These are phyloP conservation scores for Tricholauxania praeusta DNA, from an alignment of 2,888 invertebrate genomes.

Conservation along the genomic window DNA sequence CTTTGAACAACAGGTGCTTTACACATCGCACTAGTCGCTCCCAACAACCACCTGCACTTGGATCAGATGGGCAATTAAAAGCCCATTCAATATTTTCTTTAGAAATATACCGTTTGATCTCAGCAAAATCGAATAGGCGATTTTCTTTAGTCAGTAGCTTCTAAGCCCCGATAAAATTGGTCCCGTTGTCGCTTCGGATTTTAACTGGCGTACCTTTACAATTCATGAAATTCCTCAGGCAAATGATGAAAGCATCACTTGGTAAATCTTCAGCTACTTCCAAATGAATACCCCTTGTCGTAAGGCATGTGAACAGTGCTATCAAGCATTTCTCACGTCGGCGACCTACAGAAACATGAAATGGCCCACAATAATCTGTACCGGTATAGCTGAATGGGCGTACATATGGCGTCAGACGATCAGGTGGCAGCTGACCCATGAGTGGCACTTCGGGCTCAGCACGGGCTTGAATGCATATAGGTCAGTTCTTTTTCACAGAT, in stretches of 20 bases:
- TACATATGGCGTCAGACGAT: not conserved
- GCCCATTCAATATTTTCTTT: conserved; percentile 39
- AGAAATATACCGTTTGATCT: conserved; percentile 24
- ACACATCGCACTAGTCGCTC: conserved; percentile 41
- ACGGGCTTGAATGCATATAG: no score
- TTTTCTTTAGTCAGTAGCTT: conserved; percentile 30
- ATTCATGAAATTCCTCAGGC: conserved; percentile 44
- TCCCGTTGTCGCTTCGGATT: conserved; percentile 41
- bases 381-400: not conserved
- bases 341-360: not conserved
- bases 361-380: not conserved
- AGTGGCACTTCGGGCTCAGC: no score
- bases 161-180: conserved; percentile 26
- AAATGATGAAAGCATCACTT: conserved; percentile 44
- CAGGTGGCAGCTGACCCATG: no score
- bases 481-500: no score
- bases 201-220: conserved; percentile 39
- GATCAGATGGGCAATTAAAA: conserved; percentile 43
- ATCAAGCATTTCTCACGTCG: conserved; percentile 44
- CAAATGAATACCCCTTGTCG: conserved; percentile 37
- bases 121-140: conserved; percentile 36
- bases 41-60: conserved; percentile 39
- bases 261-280: conserved; percentile 41
- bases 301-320: conserved; percentile 33
- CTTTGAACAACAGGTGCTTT: conserved; percentile 32